A percentile compares a stretch with the other conserved stretches of the same genome.
These are phyloP conservation scores for Hirtodrosophila duncani DNA, from an alignment of 2,888 invertebrate species.

Conservation along the genomic window DNA sequence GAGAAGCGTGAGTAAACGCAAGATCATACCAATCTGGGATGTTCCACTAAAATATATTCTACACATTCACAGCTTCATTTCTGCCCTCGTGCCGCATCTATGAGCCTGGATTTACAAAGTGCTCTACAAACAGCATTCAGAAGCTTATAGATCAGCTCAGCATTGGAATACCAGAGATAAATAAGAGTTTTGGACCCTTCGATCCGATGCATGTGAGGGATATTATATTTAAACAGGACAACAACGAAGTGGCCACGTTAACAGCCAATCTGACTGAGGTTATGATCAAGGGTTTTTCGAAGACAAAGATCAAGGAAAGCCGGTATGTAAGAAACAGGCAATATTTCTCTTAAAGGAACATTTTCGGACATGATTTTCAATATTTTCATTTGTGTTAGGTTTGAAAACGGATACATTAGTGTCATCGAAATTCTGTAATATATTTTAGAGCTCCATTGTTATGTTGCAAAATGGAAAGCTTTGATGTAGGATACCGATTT, in stretches of 20 bases:
- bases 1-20: slow-evolving; percentile 55
- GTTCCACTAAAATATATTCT: neutral
- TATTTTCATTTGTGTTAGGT: too few relatives aligned
- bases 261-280: slow-evolving; percentile 84
- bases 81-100: slow-evolving; percentile 83
- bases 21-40: too few relatives aligned
- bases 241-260: slow-evolving; percentile 84
- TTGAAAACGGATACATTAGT: too few relatives aligned
- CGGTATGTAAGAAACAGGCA: slow-evolving; percentile 80
- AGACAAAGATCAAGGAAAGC: slow-evolving; percentile 81
- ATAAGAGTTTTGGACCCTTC: slow-evolving; percentile 79
- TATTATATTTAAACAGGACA: slow-evolving; percentile 84
- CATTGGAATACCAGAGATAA: slow-evolving; percentile 73
- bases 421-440: too few relatives aligned
- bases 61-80: slow-evolving; percentile 80
- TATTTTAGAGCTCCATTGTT: too few relatives aligned
- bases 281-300: slow-evolving; percentile 82
- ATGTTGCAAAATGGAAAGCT: too few relatives aligned
- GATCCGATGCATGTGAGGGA: slow-evolving; percentile 83
- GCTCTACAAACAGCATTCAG: slow-evolving; percentile 81
- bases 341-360: too few relatives aligned
- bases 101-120: slow-evolving; percentile 83
- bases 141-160: slow-evolving; percentile 82
- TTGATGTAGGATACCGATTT: too few relatives aligned
- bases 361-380: too few relatives aligned